Evolutionary conservation across 2,888 invertebrate genomes (phyloP).

Genomic region (Liopterus haemorrhoidalis): DNA sequence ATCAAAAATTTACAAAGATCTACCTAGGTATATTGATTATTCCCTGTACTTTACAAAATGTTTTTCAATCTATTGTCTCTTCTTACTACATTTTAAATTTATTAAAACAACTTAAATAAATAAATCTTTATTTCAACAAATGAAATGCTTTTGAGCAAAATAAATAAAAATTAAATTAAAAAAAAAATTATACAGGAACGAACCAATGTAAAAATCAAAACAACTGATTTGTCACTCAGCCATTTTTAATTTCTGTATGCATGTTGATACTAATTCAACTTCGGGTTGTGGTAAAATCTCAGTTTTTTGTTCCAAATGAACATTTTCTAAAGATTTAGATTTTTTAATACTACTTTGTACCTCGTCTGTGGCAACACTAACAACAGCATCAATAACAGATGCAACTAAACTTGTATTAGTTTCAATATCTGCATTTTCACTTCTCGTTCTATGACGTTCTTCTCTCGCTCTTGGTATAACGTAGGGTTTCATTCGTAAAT

Average conservation of each 20-base stretch:
- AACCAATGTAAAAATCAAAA: no score
- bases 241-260: slow-evolving; percentile 58
- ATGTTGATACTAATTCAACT: slow-evolving; percentile 57
- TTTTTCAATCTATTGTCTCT: no score
- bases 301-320: slow-evolving; percentile 45
- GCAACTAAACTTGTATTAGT: slow-evolving; percentile 34
- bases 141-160: no score
- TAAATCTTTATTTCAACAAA: no score
- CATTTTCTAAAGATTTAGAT: slow-evolving; percentile 58
- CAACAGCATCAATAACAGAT: slow-evolving; percentile 37
- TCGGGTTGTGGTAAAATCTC: slow-evolving; percentile 48
- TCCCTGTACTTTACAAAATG: no score
- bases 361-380: slow-evolving; percentile 36
- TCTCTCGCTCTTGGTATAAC: slow-evolving; percentile 50
- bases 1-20: no score
- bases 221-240: slow-evolving; percentile 47
- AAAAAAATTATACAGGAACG: no score
- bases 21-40: no score
- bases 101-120: no score
- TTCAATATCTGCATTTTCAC: slow-evolving; percentile 54
- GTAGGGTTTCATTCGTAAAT: slow-evolving; percentile 55
- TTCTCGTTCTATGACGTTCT: slow-evolving; percentile 55
- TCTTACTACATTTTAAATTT: no score
- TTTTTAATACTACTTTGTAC: slow-evolving; percentile 48
- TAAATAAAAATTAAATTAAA: no score